A percentile compares a stretch with the other conserved stretches of the same genome.
These are phyloP conservation scores for Dolichopus griseipennis DNA, from an alignment of 2,888 invertebrate genomes.

Conservation along the genomic window DNA sequence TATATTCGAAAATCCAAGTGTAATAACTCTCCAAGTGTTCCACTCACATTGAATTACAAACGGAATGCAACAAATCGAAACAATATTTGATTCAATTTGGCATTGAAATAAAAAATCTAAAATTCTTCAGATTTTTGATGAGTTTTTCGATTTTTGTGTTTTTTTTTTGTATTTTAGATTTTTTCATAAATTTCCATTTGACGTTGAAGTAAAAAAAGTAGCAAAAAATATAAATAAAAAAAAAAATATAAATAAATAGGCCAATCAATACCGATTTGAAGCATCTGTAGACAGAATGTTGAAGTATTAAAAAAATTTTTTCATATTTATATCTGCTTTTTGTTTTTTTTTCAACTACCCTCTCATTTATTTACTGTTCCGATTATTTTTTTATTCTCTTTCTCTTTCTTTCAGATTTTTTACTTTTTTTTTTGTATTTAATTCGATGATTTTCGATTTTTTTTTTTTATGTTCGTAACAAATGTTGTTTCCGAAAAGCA, in stretches of 20 bases:
- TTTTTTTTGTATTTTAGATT: background rate
- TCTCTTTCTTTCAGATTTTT: too few relatives aligned
- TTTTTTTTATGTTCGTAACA: background rate
- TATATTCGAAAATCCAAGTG: too few relatives aligned
- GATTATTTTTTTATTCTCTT: background rate
- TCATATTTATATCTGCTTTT: background rate
- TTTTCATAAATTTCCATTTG: constrained; percentile 1
- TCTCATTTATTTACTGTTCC: background rate
- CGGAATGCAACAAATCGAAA: too few relatives aligned
- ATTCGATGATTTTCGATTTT: constrained; percentile 1
- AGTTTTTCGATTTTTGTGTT: background rate
- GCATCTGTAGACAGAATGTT: background rate
- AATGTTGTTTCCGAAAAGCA: constrained; percentile 1
- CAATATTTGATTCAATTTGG: too few relatives aligned
- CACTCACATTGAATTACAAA: too few relatives aligned
- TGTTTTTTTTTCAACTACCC: background rate
- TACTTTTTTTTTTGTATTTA: background rate
- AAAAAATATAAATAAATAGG: background rate
- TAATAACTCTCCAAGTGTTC: too few relatives aligned
- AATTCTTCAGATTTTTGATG: background rate
- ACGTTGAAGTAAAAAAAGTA: background rate
- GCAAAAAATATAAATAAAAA: background rate
- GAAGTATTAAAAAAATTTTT: background rate
- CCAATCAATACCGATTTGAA: background rate
- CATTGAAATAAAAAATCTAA: too few relatives aligned